Conservation (phyloP, 2,888 invertebrate genomes). For the Troglohyphantes excavatus region DNA sequence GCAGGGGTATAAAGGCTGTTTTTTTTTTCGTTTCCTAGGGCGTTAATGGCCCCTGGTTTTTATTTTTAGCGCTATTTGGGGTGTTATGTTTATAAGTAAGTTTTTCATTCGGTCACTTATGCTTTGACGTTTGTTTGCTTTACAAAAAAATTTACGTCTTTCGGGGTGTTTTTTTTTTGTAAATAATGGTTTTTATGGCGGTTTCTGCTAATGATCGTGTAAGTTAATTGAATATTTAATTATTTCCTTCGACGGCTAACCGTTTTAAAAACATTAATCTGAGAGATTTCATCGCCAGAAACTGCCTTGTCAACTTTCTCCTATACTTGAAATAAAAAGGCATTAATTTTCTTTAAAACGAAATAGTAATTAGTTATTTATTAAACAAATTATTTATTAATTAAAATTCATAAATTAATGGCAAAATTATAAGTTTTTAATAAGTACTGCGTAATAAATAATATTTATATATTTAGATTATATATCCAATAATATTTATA, state of each 20-base stretch:
- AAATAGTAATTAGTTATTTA: no score
- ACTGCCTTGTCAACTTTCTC: no score
- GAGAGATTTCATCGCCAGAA: no score
- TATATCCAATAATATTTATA: no score
- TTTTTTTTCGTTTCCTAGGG: constrained; percentile 1
- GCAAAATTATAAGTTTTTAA: no score
- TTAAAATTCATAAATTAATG: no score
- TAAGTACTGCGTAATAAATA: no score
- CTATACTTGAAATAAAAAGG: no score
- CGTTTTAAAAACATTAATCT: no score
- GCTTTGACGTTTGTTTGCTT: neutral
- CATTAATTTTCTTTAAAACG: no score
- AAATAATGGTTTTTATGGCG: neutral
- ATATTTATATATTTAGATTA: no score
- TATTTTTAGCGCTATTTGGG: constrained; percentile 4
- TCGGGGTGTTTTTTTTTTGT: neutral
- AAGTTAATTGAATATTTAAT: neutral
- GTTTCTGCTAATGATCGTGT: neutral
- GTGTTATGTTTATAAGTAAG: neutral
- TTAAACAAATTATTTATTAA: no score
- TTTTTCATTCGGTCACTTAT: neutral
- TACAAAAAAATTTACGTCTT: neutral
- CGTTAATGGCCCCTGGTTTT: constrained; percentile 1
- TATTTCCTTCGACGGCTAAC: neutral
- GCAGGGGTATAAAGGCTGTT: neutral